These are phyloP conservation scores for Hirtodrosophila trivittata DNA, from an alignment of 2,888 invertebrate species.

Conservation along the genomic window DNA sequence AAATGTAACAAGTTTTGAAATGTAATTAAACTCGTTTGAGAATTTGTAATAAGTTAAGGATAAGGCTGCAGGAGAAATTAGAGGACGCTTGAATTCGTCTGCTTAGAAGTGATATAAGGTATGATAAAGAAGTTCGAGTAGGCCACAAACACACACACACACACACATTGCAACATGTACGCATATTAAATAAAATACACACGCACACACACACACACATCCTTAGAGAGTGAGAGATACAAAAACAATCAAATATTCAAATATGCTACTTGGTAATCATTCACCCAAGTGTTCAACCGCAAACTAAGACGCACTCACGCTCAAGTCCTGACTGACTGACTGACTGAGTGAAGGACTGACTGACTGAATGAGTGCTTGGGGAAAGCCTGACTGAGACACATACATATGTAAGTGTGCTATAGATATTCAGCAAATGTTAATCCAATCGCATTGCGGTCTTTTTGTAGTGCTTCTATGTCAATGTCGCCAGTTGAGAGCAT, in stretches of 20 bases:
- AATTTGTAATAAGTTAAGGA: neutral
- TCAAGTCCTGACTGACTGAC: conserved; percentile 22
- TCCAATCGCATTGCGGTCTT: conserved; percentile 75
- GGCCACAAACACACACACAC: too few species aligned
- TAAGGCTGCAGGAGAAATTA: neutral
- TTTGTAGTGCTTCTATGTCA: conserved; percentile 54
- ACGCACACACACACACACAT: conserved; percentile 3
- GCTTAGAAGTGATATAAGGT: neutral
- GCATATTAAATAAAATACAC: conserved; percentile 36
- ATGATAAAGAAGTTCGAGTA: conserved; percentile 9
- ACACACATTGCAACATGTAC: conserved; percentile 13
- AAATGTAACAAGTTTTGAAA: too few species aligned
- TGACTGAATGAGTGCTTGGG: conserved; percentile 15
- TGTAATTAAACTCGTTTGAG: too few species aligned
- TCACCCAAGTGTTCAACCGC: conserved; percentile 65
- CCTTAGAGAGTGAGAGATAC: neutral
- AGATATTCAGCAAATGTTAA: conserved; percentile 64
- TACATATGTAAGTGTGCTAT: too few species aligned
- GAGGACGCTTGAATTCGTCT: neutral
- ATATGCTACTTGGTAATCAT: conserved; percentile 60
- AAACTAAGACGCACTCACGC: conserved; percentile 59
- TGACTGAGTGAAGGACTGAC: conserved; percentile 14
- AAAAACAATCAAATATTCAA: conserved; percentile 68
- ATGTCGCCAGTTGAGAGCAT: conserved; percentile 37
- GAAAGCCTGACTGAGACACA: conserved; percentile 17